Base-by-base conservation (phyloP, 2,113 vertebrate species). In the Scomber scombrus region DNA sequence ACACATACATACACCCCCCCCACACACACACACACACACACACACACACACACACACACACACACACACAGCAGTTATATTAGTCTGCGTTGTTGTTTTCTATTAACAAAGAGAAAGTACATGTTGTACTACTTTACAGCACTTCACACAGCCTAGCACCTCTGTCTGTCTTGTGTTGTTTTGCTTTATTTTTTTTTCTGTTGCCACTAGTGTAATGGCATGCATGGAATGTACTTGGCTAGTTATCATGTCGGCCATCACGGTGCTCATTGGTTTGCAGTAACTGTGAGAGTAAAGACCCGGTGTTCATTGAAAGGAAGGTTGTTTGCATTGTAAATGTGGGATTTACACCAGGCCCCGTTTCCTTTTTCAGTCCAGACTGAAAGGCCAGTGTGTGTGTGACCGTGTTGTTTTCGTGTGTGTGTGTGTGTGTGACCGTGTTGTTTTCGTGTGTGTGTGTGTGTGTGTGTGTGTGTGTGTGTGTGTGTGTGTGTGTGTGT, bases 221-320 rank as follows among this genome's bases (percentile, higher is more conserved):
- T 94, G 91, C 13, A 18, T 83, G 92, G 93, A 94, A 94, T 94
- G 93, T 52, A 81, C 85, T 83, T 80, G 86, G 85, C 71, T 76
- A 18, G 86, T 88, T 90, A 89, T 91, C 92, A 75, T 74, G 73
- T 57, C 58, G 13, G 76, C 74, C 83, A 81, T 90, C 82, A 47
- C 58, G 77, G 56, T 78, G 60, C 69, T 89, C 45, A 19, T 51
- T 80, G 71, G 74, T 84, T 87, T 84, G 76, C 10, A 51, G 64
- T 74, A 71, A 60, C 75, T 76, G 78, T 63, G 60, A 86, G 84
- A 72, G 79, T 82, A 85, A 85, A 26, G 23, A 85, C 70, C 78
- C 21, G 1, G 60, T 67, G 72, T 75, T 68, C 8, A 29, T 54
- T 67, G 75, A 76, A 70, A 73, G 43, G 63, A 71, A 68, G 60